phyloP scores from a whole-genome alignment of 2,888 invertebrate genomes.

The Morinoia aosen region DNA sequence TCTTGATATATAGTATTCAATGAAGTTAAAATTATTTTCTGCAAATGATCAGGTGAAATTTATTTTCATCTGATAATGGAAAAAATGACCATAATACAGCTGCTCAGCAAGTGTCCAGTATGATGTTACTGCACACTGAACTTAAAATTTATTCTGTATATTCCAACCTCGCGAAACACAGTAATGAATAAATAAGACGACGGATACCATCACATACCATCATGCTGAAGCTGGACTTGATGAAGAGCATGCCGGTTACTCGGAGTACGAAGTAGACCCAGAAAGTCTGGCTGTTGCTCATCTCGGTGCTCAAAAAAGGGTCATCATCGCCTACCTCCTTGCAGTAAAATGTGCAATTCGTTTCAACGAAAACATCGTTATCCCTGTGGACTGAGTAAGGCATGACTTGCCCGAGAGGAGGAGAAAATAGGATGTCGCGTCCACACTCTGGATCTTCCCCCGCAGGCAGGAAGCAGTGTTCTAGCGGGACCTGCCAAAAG shows the following conservation, averaged over 20 bases:
- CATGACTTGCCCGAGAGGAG: not conserved
- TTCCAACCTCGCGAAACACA: not conserved
- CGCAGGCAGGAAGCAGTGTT: not conserved
- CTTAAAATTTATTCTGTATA: not conserved
- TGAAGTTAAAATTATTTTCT: no score
- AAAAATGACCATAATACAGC: not conserved
- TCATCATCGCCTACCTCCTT: not conserved
- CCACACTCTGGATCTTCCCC: constrained; percentile 5
- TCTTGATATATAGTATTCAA: no score
- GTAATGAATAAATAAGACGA: no score
- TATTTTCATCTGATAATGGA: not conserved
- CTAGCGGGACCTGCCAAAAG: not conserved
- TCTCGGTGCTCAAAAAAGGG: not conserved
- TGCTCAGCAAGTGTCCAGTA: not conserved
- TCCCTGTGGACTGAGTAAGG: not conserved
- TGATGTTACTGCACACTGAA: not conserved
- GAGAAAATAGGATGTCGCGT: not conserved
- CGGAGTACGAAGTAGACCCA: constrained; percentile 86
- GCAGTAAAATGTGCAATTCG: constrained; percentile 32
- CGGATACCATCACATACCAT: constrained; percentile 74
- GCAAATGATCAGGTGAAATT: no score
- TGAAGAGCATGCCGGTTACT: constrained; percentile 85
- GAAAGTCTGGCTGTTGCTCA: constrained; percentile 75
- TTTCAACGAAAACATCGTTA: not conserved
- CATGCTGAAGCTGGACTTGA: constrained; percentile 86